These are phyloP conservation scores for Bradypus variegatus DNA, from an alignment of 2,797 vertebrate species.

Conservation along the genomic window DNA sequence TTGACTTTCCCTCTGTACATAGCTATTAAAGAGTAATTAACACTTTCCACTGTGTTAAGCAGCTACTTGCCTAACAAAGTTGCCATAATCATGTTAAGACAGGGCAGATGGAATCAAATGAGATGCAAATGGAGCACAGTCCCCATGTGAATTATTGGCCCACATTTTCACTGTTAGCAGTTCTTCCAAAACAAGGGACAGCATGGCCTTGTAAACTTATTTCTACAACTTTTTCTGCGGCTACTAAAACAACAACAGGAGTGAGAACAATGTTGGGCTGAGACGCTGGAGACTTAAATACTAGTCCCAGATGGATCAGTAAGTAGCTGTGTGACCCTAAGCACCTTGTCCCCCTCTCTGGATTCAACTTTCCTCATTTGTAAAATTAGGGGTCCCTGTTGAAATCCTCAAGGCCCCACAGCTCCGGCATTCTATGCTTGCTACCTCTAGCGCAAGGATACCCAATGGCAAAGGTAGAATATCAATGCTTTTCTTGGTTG, in stretches of 20 bases:
- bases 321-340: neutral
- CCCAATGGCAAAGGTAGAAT: neutral
- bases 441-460: neutral
- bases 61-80: constrained; percentile 52
- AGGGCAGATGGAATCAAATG: constrained; percentile 48
- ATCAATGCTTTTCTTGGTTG: too few species aligned
- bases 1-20: constrained; percentile 3
- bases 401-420: neutral
- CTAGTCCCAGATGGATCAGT: neutral
- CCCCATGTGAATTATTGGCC: neutral
- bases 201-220: neutral
- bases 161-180: neutral
- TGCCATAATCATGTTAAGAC: neutral
- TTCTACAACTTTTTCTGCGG: neutral
- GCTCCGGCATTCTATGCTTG: neutral
- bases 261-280: neutral
- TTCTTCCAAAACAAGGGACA: neutral
- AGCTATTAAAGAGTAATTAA: constrained; percentile 58
- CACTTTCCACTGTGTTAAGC: constrained; percentile 56
- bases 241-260: neutral
- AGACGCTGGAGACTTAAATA: neutral
- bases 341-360: neutral
- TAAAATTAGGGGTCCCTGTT: neutral
- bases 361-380: neutral
- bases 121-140: constrained; percentile 13